Conservation (phyloP, 1,140 invertebrate genomes). For the Steinernema khuongi region DNA sequence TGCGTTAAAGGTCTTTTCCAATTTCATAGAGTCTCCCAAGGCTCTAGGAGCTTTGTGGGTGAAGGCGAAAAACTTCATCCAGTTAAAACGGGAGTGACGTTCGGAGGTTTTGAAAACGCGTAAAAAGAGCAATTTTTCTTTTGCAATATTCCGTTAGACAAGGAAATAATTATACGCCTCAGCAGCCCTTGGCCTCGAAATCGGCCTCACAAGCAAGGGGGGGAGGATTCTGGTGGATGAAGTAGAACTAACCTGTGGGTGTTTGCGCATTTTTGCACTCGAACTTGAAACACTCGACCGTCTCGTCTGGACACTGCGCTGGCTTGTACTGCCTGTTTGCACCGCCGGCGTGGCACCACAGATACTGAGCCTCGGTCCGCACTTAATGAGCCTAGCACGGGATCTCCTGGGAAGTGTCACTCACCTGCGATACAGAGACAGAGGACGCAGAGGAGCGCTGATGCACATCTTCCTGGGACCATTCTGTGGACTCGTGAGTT, state of each 20-base stretch:
- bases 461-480: not conserved
- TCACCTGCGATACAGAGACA: not conserved
- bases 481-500: not conserved
- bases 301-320: conserved; percentile 20
- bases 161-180: conserved; percentile 12
- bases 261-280: conserved; percentile 16
- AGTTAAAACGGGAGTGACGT: no score
- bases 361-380: not conserved
- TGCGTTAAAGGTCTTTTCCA: no score
- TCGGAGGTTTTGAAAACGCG: no score
- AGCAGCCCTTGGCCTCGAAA: not conserved
- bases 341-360: conserved; percentile 26
- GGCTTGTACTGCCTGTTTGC: conserved; percentile 10
- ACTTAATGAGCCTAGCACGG: not conserved
- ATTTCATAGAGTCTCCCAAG: no score
- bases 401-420: not conserved
- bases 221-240: no score
- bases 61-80: no score
- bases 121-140: no score
- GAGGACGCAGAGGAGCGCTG: not conserved
- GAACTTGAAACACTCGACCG: conserved; percentile 36
- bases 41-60: no score
- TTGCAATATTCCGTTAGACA: not conserved
- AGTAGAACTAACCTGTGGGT: not conserved
- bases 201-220: no score